phyloP scores from a whole-genome alignment of 2,888 invertebrate species.

The Xylophagus ater region DNA sequence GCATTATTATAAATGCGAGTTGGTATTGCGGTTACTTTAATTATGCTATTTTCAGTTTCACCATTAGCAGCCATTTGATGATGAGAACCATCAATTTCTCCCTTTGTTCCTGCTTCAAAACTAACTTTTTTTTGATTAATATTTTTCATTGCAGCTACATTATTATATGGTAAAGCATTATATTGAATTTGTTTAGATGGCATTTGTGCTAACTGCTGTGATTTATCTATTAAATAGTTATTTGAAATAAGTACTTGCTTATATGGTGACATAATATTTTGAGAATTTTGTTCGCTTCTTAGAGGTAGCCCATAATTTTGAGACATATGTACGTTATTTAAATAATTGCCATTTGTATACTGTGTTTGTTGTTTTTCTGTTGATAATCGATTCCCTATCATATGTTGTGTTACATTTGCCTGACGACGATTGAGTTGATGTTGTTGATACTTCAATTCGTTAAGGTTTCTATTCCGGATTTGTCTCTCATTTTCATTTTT shows the following conservation, averaged over 20 bases:
- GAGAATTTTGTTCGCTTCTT: too few relatives aligned
- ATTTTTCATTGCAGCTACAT: slow-evolving; percentile 49
- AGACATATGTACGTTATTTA: too few relatives aligned
- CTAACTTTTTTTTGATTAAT: slow-evolving; percentile 56
- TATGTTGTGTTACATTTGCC: too few relatives aligned
- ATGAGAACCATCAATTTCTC: slow-evolving; percentile 40
- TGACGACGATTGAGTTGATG: too few relatives aligned
- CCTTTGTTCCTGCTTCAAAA: slow-evolving; percentile 62
- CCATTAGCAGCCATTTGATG: slow-evolving; percentile 16
- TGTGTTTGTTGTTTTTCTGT: too few relatives aligned
- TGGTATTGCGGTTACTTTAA: slow-evolving; percentile 36
- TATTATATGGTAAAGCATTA: slow-evolving; percentile 52
- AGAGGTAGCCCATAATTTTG: too few relatives aligned
- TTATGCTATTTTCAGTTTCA: slow-evolving; percentile 12
- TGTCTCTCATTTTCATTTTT: too few relatives aligned
- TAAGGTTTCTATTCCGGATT: too few relatives aligned
- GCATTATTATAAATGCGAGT: slow-evolving; percentile 40
- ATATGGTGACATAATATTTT: slow-evolving; percentile 48
- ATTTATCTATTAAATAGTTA: slow-evolving; percentile 33
- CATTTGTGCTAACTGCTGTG: slow-evolving; percentile 35
- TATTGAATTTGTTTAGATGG: slow-evolving; percentile 34
- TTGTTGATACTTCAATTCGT: too few relatives aligned
- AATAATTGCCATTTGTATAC: too few relatives aligned
- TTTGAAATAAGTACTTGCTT: slow-evolving; percentile 52
- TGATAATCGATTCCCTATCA: too few relatives aligned